Conservation (phyloP, 2,888 invertebrate species). For the Plusia festucae region DNA sequence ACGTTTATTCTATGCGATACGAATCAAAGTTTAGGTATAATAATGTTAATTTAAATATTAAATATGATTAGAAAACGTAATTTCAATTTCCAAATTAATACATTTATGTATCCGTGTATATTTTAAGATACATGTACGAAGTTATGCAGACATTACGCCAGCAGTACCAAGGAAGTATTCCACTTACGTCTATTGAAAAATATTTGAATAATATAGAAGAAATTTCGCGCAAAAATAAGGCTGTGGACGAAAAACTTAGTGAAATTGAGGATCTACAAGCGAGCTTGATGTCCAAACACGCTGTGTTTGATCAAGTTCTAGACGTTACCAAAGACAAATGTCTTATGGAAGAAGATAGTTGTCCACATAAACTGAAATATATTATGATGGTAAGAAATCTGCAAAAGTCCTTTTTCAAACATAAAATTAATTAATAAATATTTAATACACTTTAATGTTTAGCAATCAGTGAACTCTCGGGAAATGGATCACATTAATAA, state of each 20-base stretch:
- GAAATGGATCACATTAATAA: constrained; percentile 75
- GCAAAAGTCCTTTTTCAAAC: background rate
- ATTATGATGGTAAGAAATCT: constrained; percentile 69
- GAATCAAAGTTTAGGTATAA: constrained; percentile 83
- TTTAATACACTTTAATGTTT: constrained; percentile 36
- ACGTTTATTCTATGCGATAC: constrained; percentile 77
- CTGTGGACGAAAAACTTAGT: constrained; percentile 73
- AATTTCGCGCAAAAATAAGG: constrained; percentile 69
- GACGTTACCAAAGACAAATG: constrained; percentile 76
- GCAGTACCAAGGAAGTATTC: constrained; percentile 83
- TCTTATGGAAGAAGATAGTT: constrained; percentile 71
- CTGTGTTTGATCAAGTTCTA: constrained; percentile 79
- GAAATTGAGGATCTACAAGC: constrained; percentile 79
- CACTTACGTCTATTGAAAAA: constrained; percentile 77
- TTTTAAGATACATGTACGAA: constrained; percentile 76
- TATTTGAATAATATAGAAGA: constrained; percentile 77
- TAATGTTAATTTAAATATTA: no score
- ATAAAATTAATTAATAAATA: background rate
- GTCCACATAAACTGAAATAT: constrained; percentile 77
- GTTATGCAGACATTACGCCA: constrained; percentile 78
- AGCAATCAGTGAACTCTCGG: constrained; percentile 74
- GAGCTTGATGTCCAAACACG: constrained; percentile 78
- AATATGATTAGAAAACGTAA: no score
- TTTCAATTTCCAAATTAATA: no score
- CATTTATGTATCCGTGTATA: background rate